Evolutionary conservation across 1,140 invertebrate genomes (phyloP).

Genomic region (Cydia splendana): DNA sequence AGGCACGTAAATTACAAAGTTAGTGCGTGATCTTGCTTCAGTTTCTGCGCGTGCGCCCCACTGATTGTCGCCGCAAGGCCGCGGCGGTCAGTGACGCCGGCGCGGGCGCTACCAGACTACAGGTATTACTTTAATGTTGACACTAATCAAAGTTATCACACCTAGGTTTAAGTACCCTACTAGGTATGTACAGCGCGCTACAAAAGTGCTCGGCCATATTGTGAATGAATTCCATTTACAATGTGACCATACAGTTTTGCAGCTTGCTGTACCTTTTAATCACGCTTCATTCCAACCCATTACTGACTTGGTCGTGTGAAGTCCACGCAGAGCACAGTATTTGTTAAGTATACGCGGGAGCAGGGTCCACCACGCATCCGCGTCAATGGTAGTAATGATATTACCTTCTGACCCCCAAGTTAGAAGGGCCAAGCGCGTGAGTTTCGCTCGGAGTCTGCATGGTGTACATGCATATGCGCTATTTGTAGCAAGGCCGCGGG

Average conservation of each 20-base stretch:
- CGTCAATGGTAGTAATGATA: no score
- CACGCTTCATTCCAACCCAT: no score
- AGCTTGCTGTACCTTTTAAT: no score
- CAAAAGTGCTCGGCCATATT: no score
- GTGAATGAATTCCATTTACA: no score
- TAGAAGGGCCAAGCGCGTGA: no score
- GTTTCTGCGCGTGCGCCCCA: neutral
- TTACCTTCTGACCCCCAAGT: no score
- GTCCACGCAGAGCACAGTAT: no score
- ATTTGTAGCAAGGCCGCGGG: neutral
- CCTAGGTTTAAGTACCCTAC: neutral
- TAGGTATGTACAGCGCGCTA: neutral
- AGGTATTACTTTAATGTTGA: neutral
- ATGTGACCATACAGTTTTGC: no score
- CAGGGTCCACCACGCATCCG: no score
- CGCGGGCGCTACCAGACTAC: neutral
- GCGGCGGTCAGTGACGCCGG: slow-evolving; percentile 14
- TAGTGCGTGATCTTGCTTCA: slow-evolving; percentile 5
- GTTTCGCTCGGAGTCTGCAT: neutral
- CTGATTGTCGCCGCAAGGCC: slow-evolving; percentile 27
- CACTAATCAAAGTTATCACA: slow-evolving; percentile 5
- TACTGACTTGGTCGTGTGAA: no score
- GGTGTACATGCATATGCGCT: neutral
- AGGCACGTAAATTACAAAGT: neutral
- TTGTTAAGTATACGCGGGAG: no score